Conservation (phyloP, 2,888 invertebrate genomes). For the Lypha dubia region DNA sequence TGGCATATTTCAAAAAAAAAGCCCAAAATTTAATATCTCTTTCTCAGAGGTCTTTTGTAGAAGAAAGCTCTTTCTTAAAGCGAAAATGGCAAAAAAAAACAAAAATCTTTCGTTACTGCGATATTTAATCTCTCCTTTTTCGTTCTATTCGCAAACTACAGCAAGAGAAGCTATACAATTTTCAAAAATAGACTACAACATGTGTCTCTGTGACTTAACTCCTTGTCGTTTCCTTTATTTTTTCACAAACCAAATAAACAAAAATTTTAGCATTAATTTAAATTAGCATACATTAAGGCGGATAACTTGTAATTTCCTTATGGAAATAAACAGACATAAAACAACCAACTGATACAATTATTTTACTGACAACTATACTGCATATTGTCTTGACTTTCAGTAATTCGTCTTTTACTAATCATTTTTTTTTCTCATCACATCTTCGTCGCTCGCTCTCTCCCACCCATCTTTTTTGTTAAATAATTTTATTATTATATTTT, state of each 20-base stretch:
- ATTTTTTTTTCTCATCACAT: background rate
- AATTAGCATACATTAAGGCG: constrained; percentile 71
- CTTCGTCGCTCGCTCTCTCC: background rate
- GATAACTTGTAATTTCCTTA: constrained; percentile 8
- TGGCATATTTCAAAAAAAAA: no score
- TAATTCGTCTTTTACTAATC: constrained; percentile 12
- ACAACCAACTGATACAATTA: constrained; percentile 18
- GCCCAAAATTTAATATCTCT: no score
- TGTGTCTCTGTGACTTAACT: background rate
- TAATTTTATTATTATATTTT: constrained; percentile 55
- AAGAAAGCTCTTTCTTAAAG: background rate
- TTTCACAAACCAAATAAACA: background rate
- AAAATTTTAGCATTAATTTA: constrained; percentile 51
- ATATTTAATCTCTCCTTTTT: no score
- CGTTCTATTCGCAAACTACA: no score
- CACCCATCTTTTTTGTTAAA: background rate
- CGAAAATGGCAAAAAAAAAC: no score
- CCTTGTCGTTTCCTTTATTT: background rate
- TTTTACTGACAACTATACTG: background rate
- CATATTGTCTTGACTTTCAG: constrained; percentile 20
- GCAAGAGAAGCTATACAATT: background rate
- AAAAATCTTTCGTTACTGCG: no score
- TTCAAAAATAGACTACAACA: background rate
- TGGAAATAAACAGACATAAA: constrained; percentile 19
- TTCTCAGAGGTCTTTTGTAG: background rate